Evolutionary conservation across 2,113 vertebrate species (phyloP).

Genomic region (Pipra filicauda): DNA sequence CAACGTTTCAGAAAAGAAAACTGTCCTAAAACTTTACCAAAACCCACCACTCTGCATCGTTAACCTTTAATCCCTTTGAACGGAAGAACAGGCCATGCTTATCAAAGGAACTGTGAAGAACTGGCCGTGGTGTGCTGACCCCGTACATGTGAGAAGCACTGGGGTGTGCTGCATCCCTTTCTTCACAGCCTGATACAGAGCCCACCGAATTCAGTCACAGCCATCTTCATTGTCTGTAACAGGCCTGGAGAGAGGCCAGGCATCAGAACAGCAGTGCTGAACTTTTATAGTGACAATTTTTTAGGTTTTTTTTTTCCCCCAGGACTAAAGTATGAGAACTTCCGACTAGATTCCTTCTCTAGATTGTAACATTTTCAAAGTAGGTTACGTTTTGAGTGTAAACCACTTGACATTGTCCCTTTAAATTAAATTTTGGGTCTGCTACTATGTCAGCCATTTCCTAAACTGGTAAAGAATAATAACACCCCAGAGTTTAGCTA

Average conservation of each 20-base stretch:
- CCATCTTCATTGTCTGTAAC: background rate
- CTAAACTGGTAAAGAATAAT: slow-evolving; percentile 18
- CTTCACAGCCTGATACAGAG: background rate
- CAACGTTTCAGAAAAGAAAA: background rate
- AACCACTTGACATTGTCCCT: slow-evolving; percentile 30
- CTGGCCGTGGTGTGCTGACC: background rate
- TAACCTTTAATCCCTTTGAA: background rate
- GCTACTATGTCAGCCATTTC: background rate
- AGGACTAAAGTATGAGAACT: background rate
- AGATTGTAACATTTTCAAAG: slow-evolving; percentile 28
- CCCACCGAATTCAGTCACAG: background rate
- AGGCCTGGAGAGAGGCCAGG: background rate
- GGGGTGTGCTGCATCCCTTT: background rate
- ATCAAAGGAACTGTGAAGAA: background rate
- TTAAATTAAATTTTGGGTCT: slow-evolving; percentile 27
- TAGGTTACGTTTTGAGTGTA: slow-evolving; percentile 17
- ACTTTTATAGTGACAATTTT: background rate
- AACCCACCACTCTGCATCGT: background rate
- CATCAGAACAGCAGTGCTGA: background rate
- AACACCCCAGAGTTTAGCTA: slow-evolving; percentile 4
- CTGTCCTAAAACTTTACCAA: background rate
- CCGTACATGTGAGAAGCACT: background rate
- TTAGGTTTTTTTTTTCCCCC: accelerated
- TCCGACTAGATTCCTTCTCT: background rate
- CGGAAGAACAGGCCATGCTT: background rate